phyloP scores from a whole-genome alignment of 64 coral and sea anemone genomes.

The Pocillopora damicornis region DNA sequence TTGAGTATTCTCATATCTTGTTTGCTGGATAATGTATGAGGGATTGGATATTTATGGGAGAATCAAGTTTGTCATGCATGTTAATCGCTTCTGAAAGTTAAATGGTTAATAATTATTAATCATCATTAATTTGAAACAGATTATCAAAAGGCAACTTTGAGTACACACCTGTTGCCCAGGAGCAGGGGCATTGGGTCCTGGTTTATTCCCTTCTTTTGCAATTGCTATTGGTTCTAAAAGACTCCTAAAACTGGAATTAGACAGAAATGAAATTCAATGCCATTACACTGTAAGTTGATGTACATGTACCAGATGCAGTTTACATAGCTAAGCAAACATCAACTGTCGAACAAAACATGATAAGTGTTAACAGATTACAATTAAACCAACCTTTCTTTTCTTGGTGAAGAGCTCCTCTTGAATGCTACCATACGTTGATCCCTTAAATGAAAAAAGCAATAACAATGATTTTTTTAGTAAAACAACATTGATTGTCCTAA shows the following conservation, averaged over 20 bases:
- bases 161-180: conserved; percentile 87
- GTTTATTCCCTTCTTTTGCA: conserved; percentile 80
- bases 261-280: neutral
- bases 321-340: neutral
- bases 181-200: conserved; percentile 77
- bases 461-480: too few species aligned
- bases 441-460: neutral
- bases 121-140: too few species aligned
- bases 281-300: neutral
- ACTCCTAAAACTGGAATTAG: conserved; percentile 56
- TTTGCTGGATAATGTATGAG: too few species aligned
- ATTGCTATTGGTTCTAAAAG: conserved; percentile 81
- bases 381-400: conserved; percentile 4
- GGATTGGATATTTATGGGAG: too few species aligned
- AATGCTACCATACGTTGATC: conserved; percentile 10
- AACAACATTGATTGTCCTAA: too few species aligned
- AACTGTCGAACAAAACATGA: neutral
- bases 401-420: neutral
- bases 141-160: too few species aligned
- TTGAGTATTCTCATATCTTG: too few species aligned
- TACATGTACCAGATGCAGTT: neutral
- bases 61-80: too few species aligned
- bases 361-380: too few species aligned
- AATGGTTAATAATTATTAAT: too few species aligned
- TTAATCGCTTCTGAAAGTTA: too few species aligned